phyloP scores from a whole-genome alignment of 2,113 vertebrate genomes.

The Plectropomus leopardus region DNA sequence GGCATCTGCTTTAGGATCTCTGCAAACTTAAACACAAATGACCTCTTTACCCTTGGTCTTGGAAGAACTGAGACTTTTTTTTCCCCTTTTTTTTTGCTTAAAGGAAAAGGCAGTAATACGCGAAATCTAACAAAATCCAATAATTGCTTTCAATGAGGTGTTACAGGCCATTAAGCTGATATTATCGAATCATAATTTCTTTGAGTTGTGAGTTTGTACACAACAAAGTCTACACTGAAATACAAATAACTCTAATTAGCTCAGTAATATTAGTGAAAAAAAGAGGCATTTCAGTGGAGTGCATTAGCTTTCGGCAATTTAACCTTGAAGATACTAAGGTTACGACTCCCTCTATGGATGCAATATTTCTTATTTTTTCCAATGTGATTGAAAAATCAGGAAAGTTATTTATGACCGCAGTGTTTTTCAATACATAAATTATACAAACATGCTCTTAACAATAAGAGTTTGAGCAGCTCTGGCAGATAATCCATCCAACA shows the following conservation, averaged over 20 bases:
- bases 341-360: conserved; percentile 3
- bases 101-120: conserved; percentile 1
- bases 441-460: conserved; percentile 47
- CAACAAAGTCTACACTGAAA: not conserved
- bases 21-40: conserved; percentile 37
- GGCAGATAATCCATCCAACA: conserved; percentile 61
- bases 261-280: not conserved
- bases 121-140: not conserved
- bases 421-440: conserved; percentile 63
- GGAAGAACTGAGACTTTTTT: conserved; percentile 8
- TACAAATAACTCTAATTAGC: not conserved
- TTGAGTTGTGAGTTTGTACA: not conserved
- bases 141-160: not conserved
- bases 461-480: conserved; percentile 54
- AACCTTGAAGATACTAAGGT: conserved; percentile 40
- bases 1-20: conserved; percentile 42
- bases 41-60: conserved; percentile 15
- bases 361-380: conserved; percentile 30
- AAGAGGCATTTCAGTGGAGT: not conserved
- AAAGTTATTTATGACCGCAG: conserved; percentile 49
- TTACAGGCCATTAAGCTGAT: not conserved
- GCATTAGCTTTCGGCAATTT: conserved; percentile 23
- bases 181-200: conserved; percentile 2
- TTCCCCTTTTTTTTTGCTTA: not conserved
- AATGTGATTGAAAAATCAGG: conserved; percentile 28